These are phyloP conservation scores for Ganaspis sp. DNA, from an alignment of 1,140 invertebrate genomes.

Conservation along the genomic window DNA sequence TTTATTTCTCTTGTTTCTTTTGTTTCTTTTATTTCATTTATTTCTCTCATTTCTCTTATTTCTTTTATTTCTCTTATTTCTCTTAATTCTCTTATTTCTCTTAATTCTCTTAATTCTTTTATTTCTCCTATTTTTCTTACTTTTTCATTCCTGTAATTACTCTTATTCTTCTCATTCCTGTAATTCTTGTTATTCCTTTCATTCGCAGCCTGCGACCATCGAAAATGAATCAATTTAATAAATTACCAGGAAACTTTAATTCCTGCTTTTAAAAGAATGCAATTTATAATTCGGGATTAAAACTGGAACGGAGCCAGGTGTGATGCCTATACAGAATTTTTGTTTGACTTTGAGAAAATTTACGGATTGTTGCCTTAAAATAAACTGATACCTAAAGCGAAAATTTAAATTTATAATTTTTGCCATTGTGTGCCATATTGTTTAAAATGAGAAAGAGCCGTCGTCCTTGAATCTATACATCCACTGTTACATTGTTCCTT, in stretches of 20 bases:
- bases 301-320: background rate
- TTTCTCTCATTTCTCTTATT: no score
- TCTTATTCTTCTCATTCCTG: no score
- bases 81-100: no score
- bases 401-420: background rate
- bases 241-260: background rate
- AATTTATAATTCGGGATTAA: background rate
- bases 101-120: no score
- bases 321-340: conserved; percentile 2
- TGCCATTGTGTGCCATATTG: background rate
- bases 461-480: no score
- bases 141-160: no score
- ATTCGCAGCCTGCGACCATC: background rate
- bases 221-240: background rate
- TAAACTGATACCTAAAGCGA: background rate
- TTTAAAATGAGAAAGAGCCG: no score
- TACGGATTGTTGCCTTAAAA: background rate
- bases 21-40: no score
- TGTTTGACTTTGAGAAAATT: background rate
- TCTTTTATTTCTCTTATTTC: no score
- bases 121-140: no score
- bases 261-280: background rate
- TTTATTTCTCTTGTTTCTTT: no score
- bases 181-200: background rate
- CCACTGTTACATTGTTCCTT: background rate